Evolutionary conservation across 2,113 vertebrate species (phyloP).

Genomic region (Notechis scutatus): DNA sequence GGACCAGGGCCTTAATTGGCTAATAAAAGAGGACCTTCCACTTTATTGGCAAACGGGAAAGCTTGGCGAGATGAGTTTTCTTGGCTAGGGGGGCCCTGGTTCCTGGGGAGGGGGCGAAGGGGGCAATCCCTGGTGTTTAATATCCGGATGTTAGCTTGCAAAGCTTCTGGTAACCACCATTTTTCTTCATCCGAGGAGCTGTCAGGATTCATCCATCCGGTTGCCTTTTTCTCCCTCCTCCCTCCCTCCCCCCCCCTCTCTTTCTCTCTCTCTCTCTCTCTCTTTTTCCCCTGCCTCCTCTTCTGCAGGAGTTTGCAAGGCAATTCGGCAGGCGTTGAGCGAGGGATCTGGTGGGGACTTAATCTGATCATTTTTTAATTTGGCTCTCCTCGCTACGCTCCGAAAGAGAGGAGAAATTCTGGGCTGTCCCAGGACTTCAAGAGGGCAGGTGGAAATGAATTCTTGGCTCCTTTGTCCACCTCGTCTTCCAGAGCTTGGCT

Average conservation of each 20-base stretch:
- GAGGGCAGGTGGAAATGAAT: background rate
- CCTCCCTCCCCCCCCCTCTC: background rate
- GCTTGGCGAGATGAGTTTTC: background rate
- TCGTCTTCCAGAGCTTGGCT: background rate
- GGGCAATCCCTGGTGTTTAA: slow-evolving; percentile 65
- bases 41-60: background rate
- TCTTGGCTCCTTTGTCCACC: slow-evolving; percentile 22
- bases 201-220: slow-evolving; percentile 67
- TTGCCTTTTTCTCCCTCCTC: background rate
- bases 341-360: slow-evolving; percentile 33
- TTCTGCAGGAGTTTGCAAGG: slow-evolving; percentile 6
- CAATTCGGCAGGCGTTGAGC: slow-evolving; percentile 30
- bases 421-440: background rate
- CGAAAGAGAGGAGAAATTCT: background rate
- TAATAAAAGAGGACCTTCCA: slow-evolving; percentile 15
- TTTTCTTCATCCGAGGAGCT: slow-evolving; percentile 70
- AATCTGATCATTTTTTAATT: slow-evolving; percentile 42
- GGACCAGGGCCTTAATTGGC: background rate
- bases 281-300: background rate
- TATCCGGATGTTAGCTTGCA: slow-evolving; percentile 78
- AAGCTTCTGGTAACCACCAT: slow-evolving; percentile 65
- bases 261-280: background rate
- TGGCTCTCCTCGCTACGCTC: background rate
- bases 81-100: background rate
- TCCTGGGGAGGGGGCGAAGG: slow-evolving; percentile 21